A percentile compares a stretch with the other conserved stretches of the same genome.
phyloP scores from a whole-genome alignment of 2,797 vertebrate species.

The Simalia tracyae region DNA sequence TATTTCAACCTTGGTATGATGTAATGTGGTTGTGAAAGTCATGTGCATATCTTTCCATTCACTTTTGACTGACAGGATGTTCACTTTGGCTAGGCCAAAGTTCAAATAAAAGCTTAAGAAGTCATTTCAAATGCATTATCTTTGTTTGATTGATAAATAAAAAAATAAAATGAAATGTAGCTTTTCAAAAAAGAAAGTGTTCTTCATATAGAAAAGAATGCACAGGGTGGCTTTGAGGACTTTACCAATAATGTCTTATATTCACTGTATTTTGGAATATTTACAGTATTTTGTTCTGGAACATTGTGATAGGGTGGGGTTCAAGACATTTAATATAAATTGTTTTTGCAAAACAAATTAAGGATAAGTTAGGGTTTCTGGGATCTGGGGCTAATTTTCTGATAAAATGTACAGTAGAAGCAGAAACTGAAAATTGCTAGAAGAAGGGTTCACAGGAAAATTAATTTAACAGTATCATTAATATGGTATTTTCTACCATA shows the following conservation, averaged over 20 bases:
- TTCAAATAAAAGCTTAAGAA: conserved; percentile 41
- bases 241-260: background rate
- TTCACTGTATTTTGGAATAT: conserved; percentile 47
- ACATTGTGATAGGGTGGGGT: conserved; percentile 30
- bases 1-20: conserved; percentile 56
- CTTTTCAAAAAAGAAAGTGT: conserved; percentile 13
- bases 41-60: conserved; percentile 46
- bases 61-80: conserved; percentile 40
- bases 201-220: background rate
- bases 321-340: conserved; percentile 38
- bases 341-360: background rate
- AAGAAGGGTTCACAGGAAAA: background rate
- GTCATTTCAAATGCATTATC: background rate
- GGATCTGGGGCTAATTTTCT: conserved; percentile 24
- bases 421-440: conserved; percentile 32
- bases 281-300: conserved; percentile 45
- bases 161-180: background rate
- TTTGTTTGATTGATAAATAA: background rate
- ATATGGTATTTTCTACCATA: conserved; percentile 20
- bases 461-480: background rate
- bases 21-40: conserved; percentile 64
- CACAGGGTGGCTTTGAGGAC: conserved; percentile 20
- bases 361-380: conserved; percentile 26
- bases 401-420: background rate
- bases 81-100: conserved; percentile 48